Conservation (phyloP, 2,888 invertebrate genomes). For the Napeogenes inachia region DNA sequence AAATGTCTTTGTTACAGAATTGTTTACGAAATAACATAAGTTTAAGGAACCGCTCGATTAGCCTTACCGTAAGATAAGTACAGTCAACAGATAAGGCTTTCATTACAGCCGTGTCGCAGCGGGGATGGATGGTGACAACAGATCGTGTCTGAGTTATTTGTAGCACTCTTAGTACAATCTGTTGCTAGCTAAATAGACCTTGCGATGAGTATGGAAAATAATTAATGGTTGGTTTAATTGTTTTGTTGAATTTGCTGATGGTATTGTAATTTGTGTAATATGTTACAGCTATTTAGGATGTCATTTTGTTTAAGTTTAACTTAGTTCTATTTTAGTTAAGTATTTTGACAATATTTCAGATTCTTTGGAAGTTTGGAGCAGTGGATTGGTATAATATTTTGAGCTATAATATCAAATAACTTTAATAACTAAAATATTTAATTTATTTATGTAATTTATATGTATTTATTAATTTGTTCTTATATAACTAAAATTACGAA, state of each 20-base stretch:
- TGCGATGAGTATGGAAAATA: conserved; percentile 11
- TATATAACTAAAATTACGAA: too few relatives aligned
- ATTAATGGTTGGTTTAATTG: conserved; percentile 7
- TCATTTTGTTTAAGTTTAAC: too few relatives aligned
- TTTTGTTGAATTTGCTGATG: background rate
- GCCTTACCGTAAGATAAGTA: conserved; percentile 40
- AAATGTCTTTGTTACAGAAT: background rate
- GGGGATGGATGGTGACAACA: conserved; percentile 63
- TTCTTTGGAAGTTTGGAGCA: too few relatives aligned
- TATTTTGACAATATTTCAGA: too few relatives aligned
- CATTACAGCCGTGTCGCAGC: conserved; percentile 61
- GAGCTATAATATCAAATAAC: too few relatives aligned
- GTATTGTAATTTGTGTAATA: background rate
- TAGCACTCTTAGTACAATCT: conserved; percentile 35
- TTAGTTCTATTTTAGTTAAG: too few relatives aligned
- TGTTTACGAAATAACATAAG: conserved; percentile 7
- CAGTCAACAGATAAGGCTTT: conserved; percentile 61
- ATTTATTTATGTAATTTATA: too few relatives aligned
- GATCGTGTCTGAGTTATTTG: conserved; percentile 61
- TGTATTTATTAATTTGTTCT: too few relatives aligned
- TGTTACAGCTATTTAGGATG: background rate
- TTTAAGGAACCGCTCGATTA: conserved; percentile 31
- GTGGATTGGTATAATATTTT: too few relatives aligned
- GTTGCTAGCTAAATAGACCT: conserved; percentile 9
- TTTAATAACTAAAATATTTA: too few relatives aligned